These are phyloP conservation scores for Columbina picui DNA, from an alignment of 2,113 vertebrate species.

Conservation along the genomic window DNA sequence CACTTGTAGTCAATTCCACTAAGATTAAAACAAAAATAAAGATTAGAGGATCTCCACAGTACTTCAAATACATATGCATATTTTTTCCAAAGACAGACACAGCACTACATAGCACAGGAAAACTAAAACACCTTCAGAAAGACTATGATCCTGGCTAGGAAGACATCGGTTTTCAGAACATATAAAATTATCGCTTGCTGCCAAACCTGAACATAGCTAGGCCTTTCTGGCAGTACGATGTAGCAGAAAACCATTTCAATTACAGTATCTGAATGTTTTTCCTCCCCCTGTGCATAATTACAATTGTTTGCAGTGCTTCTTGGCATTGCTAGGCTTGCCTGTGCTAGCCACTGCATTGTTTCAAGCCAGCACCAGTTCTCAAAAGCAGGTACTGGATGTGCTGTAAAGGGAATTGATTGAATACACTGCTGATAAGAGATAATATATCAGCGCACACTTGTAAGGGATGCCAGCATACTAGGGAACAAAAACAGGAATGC, in stretches of 20 bases:
- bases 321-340: background rate
- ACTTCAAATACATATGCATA: background rate
- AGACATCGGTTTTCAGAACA: background rate
- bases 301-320: background rate
- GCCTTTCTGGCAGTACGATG: background rate
- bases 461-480: accelerated
- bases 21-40: background rate
- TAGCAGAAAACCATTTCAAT: background rate
- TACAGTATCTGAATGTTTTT: background rate
- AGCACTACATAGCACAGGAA: background rate
- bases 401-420: background rate
- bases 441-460: background rate
- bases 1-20: background rate
- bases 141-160: background rate
- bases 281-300: background rate
- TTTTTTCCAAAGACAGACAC: background rate
- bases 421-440: background rate
- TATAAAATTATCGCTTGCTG: background rate
- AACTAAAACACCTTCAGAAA: background rate
- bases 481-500: background rate
- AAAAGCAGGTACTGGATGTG: background rate
- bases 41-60: background rate
- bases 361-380: background rate
- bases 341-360: background rate
- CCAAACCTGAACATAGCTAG: background rate